Percentiles rank a stretch among this genome's conserved stretches.
phyloP scores from a whole-genome alignment of 2,113 vertebrate species.

The Catharus fuscescens region DNA sequence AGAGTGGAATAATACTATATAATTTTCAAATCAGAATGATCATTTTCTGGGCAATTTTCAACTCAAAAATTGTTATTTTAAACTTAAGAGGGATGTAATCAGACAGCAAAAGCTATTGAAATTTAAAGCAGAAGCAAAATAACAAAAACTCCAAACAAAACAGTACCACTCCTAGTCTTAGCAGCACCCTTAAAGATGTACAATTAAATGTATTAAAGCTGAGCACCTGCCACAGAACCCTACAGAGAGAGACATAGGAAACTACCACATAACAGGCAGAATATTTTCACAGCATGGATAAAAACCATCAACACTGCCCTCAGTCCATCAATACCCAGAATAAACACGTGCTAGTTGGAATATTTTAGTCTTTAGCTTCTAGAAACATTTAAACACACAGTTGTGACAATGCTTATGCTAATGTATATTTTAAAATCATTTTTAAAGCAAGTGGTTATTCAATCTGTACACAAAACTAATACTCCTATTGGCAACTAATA shows the following conservation, averaged over 20 bases:
- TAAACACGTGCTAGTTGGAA: neutral
- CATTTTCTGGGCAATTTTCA: neutral
- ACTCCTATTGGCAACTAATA: neutral
- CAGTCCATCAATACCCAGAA: neutral
- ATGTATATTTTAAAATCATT: neutral
- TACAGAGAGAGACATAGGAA: neutral
- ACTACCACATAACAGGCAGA: neutral
- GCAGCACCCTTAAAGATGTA: neutral
- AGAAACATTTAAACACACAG: neutral
- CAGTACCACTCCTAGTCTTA: neutral
- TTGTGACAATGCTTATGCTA: neutral
- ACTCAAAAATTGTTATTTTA: neutral
- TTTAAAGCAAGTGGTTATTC: neutral
- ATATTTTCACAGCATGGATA: neutral
- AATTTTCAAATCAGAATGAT: constrained; percentile 30
- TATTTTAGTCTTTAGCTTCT: neutral
- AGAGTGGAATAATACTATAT: neutral
- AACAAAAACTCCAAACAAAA: neutral
- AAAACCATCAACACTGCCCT: neutral
- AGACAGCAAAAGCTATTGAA: neutral
- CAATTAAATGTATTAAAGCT: neutral
- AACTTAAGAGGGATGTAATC: neutral
- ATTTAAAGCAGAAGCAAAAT: neutral
- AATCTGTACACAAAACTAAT: neutral
- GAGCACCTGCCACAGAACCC: neutral